phyloP scores from a whole-genome alignment of 2,113 vertebrate species.

The Aspidoscelis tigris region DNA sequence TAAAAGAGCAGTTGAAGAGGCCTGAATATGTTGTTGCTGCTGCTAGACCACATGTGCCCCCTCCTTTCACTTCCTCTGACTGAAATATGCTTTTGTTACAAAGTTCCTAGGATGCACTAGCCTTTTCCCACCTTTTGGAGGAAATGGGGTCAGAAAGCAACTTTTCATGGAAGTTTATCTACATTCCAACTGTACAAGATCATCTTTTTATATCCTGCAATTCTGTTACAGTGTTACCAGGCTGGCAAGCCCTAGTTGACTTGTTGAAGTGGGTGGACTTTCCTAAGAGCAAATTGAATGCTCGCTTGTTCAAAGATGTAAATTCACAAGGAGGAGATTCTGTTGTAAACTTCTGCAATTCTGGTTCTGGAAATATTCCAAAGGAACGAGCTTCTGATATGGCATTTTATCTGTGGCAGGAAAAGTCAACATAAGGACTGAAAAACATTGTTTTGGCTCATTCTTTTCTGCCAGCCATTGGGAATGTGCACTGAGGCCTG shows the following conservation, averaged over 20 bases:
- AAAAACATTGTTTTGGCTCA: background rate
- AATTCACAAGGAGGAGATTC: background rate
- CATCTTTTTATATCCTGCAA: background rate
- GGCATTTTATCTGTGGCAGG: background rate
- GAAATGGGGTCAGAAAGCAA: accelerated
- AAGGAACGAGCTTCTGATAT: no score
- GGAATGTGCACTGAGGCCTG: no score
- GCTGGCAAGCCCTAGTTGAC: background rate
- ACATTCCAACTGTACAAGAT: background rate
- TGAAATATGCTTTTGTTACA: accelerated
- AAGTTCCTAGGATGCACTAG: background rate
- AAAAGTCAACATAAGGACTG: background rate
- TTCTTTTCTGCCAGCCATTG: background rate
- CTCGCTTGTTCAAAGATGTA: background rate
- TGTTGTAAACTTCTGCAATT: background rate
- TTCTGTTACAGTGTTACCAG: background rate
- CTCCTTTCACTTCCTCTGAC: background rate
- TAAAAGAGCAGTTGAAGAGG: background rate
- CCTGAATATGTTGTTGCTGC: background rate
- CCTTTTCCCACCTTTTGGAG: background rate
- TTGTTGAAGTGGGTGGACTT: accelerated
- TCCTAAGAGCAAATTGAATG: background rate
- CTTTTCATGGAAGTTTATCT: background rate
- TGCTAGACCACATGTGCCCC: background rate
- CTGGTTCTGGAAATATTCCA: background rate